These are phyloP conservation scores for Teleopsis dalmanni DNA, from an alignment of 1,140 invertebrate species.

Conservation along the genomic window DNA sequence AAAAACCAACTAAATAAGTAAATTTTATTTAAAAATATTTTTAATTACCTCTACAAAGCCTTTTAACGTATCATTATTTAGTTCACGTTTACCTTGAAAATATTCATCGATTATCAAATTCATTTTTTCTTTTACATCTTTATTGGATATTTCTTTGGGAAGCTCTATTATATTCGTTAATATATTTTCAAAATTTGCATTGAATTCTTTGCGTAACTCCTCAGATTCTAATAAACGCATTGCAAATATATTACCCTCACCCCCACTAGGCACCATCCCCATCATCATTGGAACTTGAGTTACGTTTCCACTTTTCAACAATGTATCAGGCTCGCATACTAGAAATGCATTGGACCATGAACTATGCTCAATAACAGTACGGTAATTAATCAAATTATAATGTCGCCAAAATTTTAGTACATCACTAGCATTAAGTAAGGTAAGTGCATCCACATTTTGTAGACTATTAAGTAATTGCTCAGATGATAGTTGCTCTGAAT, in stretches of 20 bases:
- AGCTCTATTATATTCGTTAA: slow-evolving; percentile 16
- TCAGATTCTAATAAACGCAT: background rate
- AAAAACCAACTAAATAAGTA: no score
- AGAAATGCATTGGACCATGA: slow-evolving; percentile 35
- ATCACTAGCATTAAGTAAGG: slow-evolving; percentile 25
- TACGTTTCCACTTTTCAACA: slow-evolving; percentile 21
- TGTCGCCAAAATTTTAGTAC: slow-evolving; percentile 33
- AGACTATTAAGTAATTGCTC: slow-evolving; percentile 34
- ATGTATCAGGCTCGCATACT: slow-evolving; percentile 28
- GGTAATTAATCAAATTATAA: slow-evolving; percentile 28
- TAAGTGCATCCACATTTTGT: slow-evolving; percentile 23
- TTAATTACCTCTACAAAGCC: slow-evolving; percentile 21
- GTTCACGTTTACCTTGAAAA: slow-evolving; percentile 11
- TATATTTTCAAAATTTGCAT: slow-evolving; percentile 11
- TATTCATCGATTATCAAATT: slow-evolving; percentile 17
- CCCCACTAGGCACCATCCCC: slow-evolving; percentile 30
- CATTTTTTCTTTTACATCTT: slow-evolving; percentile 3
- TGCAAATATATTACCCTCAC: slow-evolving; percentile 21
- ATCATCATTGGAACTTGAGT: slow-evolving; percentile 43
- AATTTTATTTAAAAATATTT: no score
- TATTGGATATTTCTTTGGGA: background rate
- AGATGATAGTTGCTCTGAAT: slow-evolving; percentile 5
- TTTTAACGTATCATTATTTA: slow-evolving; percentile 13
- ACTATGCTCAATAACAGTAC: slow-evolving; percentile 34
- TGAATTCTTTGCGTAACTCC: slow-evolving; percentile 14